Evolutionary conservation across 2,797 vertebrate genomes (phyloP), one percentile per base, ranked within the genome.

Genomic region (Glossophaga mutica): DNA sequence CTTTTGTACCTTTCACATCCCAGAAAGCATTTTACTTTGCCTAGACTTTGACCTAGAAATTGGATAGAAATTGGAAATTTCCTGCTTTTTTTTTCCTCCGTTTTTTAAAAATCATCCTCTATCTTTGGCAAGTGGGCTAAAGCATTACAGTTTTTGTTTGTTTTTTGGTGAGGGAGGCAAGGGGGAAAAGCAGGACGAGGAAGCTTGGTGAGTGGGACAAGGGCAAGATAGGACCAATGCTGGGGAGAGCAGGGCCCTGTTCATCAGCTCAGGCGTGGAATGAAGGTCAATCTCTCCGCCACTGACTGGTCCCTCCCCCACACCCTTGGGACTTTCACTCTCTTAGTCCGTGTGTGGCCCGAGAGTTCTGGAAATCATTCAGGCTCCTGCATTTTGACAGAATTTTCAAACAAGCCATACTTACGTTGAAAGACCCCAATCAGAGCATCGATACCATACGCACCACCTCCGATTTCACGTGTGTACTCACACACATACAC

Each of bases 331-430:
- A 90, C 55, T n/a, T 79, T 62, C n/a, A 46, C 87, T 65, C 65
- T 90, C 62, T 85, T 37, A 46, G 87, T 70, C 37, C n/a, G 5
- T 24, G 85, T 96, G 95, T 97, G 94, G 95, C 74, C 93, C 3
- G 9, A 37, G 76, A 90, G 91, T 26, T 95, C 93, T 96, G 93
- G 88, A 94, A 90, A 87, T 67, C 88, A 90, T 97, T 95, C 90
- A 87, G 86, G 65, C 50, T 89, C 57, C 37, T 84, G 91, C 83
- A 67, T 93, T 95, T 87, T 96, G 97, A 95, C 94, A 96, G 87
- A 93, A 84, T 88, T 97, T 96, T 96, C 96, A 92, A 96, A 97
- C 88, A 97, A 95, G 74, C n/a, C 26, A n/a, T 84, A 85, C 68
- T 94, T 84, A 89, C 0, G 39, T 86, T 57, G 62, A 87, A 95